These are phyloP conservation scores for Drosophila sechellia DNA, from an alignment of 1,140 invertebrate genomes.

Conservation along the genomic window DNA sequence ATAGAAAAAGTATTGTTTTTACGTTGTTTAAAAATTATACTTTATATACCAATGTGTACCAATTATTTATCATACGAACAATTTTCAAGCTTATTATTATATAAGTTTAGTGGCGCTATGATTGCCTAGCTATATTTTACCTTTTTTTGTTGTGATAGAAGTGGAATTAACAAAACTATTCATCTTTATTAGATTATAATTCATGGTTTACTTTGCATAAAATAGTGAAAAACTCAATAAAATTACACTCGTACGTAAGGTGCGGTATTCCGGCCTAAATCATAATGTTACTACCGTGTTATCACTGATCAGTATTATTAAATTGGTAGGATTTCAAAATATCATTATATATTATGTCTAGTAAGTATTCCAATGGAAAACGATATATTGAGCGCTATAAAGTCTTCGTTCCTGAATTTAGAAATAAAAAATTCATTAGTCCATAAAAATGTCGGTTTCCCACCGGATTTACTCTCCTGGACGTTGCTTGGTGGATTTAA, in stretches of 20 bases:
- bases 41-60: slow-evolving; percentile 8
- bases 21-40: slow-evolving; percentile 30
- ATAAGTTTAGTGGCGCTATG: slow-evolving; percentile 4
- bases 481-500: no score
- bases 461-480: no score
- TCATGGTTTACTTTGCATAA: slow-evolving; percentile 13
- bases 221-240: slow-evolving; percentile 23
- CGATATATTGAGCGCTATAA: no score
- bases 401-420: no score
- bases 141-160: slow-evolving; percentile 17
- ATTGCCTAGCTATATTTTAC: slow-evolving; percentile 3
- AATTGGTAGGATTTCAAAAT: not conserved
- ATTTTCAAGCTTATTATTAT: slow-evolving; percentile 2
- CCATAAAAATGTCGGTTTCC: no score
- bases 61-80: slow-evolving; percentile 10
- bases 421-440: no score
- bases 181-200: slow-evolving; percentile 14
- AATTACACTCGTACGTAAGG: slow-evolving; percentile 6
- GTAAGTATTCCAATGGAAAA: not conserved
- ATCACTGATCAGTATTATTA: not conserved
- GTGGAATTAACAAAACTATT: not conserved
- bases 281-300: not conserved
- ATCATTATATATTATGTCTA: not conserved
- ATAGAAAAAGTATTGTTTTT: slow-evolving; percentile 24
- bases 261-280: slow-evolving; percentile 10